phyloP scores from a whole-genome alignment of 2,113 vertebrate genomes.

The Ictalurus furcatus region DNA sequence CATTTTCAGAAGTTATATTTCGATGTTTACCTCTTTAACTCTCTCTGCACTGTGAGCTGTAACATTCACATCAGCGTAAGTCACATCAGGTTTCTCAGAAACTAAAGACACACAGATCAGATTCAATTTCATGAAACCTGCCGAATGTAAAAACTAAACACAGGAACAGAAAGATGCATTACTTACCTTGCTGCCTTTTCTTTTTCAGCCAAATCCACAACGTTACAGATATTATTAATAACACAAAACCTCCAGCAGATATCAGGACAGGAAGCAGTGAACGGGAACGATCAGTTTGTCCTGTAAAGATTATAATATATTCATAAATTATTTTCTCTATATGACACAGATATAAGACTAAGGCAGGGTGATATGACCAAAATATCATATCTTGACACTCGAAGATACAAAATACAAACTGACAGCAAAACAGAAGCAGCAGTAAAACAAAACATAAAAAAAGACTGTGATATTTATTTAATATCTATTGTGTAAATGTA shows the following conservation, averaged over 20 bases:
- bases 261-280: neutral
- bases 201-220: neutral
- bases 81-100: neutral
- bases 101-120: neutral
- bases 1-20: too few relatives aligned
- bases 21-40: neutral
- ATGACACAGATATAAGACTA: neutral
- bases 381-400: too few relatives aligned
- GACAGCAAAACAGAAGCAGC: too few relatives aligned
- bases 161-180: neutral
- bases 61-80: neutral
- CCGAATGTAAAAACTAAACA: neutral
- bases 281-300: neutral
- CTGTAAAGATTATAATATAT: neutral
- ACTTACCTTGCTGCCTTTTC: neutral
- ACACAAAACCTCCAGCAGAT: neutral
- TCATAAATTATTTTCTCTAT: neutral
- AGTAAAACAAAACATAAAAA: too few relatives aligned
- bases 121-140: neutral
- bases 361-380: too few relatives aligned
- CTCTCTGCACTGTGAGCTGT: neutral
- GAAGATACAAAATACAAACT: too few relatives aligned
- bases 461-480: too few relatives aligned
- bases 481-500: too few relatives aligned
- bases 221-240: neutral